These are phyloP conservation scores for Corythornis cristatus DNA, from an alignment of 2,113 vertebrate species.

Conservation along the genomic window DNA sequence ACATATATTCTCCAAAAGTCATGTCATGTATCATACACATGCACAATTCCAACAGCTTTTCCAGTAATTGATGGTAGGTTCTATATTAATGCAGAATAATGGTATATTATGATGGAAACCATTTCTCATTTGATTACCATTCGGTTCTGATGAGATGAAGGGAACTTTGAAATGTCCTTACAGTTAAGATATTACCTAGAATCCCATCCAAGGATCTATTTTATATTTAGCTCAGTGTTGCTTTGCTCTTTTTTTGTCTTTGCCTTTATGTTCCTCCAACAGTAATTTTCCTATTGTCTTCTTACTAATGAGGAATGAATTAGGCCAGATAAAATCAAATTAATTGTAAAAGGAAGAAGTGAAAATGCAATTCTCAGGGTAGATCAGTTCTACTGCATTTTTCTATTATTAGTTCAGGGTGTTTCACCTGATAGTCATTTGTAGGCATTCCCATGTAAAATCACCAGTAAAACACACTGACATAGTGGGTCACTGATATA, in stretches of 20 bases:
- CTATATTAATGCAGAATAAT: background rate
- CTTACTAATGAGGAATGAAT: conserved; percentile 44
- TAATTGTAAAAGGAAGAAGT: background rate
- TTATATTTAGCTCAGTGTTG: conserved; percentile 51
- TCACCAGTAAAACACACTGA: background rate
- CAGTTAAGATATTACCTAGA: conserved; percentile 33
- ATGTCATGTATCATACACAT: background rate
- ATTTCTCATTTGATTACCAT: conserved; percentile 52
- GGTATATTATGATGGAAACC: background rate
- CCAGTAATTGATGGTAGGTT: background rate
- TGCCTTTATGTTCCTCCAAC: conserved; percentile 3
- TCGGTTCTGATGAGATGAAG: conserved; percentile 30
- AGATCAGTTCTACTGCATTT: background rate
- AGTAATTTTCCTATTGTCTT: conserved; percentile 48
- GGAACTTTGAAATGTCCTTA: conserved; percentile 28
- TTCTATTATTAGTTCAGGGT: background rate
- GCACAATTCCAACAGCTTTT: background rate
- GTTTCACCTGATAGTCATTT: background rate
- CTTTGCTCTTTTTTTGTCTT: background rate
- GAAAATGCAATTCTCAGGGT: background rate
- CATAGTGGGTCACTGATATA: background rate
- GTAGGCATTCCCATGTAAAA: background rate
- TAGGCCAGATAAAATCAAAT: conserved; percentile 29
- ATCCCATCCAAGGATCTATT: conserved; percentile 31
- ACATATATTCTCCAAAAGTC: background rate